Percentiles rank a stretch among this genome's conserved stretches.
Conservation (phyloP, 2,888 invertebrate genomes). For the Metopia argyrocephala region DNA sequence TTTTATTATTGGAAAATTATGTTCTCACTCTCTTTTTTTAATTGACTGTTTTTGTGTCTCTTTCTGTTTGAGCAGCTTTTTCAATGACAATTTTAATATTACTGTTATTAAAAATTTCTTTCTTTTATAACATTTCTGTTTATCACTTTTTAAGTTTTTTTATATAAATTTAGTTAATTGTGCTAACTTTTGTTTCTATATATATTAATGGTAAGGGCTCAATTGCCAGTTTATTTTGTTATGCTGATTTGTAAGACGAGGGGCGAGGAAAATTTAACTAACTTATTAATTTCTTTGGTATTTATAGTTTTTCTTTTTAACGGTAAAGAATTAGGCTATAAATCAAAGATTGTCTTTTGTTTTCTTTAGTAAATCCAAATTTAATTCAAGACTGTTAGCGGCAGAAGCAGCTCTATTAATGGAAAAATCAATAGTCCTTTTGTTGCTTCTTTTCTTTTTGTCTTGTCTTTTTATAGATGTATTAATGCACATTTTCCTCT, state of each 20-base stretch:
- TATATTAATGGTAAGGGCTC: background rate
- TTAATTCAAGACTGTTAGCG: slow-evolving; percentile 39
- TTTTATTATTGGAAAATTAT: too few species aligned
- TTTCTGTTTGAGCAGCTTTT: slow-evolving; percentile 10
- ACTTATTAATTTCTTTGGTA: slow-evolving; percentile 59
- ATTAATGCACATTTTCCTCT: slow-evolving; percentile 58
- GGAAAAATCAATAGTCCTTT: slow-evolving; percentile 57
- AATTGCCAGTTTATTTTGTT: slow-evolving; percentile 38
- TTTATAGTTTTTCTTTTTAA: slow-evolving; percentile 39
- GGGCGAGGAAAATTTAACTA: slow-evolving; percentile 8
- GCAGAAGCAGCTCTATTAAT: slow-evolving; percentile 32
- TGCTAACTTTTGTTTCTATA: slow-evolving; percentile 37
- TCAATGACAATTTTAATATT: slow-evolving; percentile 63
- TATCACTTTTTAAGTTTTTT: background rate
- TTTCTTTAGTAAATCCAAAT: slow-evolving; percentile 59
- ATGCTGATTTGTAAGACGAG: too few species aligned
- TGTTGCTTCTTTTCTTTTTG: slow-evolving; percentile 49
- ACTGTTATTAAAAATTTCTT: background rate
- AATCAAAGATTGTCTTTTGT: slow-evolving; percentile 63
- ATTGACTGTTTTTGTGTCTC: background rate
- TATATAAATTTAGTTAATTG: slow-evolving; percentile 23
- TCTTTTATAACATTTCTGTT: background rate
- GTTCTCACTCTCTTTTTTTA: background rate
- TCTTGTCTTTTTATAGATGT: slow-evolving; percentile 38
- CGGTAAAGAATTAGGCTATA: slow-evolving; percentile 9